Evolutionary conservation across 2,797 vertebrate species (phyloP).

Genomic region (Sparidentex hasta): DNA sequence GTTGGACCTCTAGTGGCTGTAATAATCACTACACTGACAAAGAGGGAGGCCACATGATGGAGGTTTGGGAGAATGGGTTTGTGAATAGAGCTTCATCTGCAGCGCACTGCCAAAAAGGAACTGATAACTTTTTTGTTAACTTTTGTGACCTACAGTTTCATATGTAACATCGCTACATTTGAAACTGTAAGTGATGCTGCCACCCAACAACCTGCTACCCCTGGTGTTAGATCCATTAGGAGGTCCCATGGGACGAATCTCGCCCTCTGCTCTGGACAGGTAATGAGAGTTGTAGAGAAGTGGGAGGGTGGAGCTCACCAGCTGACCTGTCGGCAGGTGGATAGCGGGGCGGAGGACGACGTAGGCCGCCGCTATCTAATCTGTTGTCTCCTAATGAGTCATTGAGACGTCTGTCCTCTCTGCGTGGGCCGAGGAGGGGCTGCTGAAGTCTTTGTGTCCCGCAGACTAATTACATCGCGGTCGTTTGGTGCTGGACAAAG

Average conservation of each 20-base stretch:
- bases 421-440: conserved; percentile 32
- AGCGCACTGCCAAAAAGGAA: no score
- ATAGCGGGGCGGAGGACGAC: conserved; percentile 67
- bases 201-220: background rate
- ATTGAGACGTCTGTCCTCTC: conserved; percentile 61
- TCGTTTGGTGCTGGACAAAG: conserved; percentile 80
- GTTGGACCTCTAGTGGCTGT: no score
- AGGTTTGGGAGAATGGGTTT: no score
- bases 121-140: no score
- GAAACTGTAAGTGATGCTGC: background rate
- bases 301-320: conserved; percentile 23
- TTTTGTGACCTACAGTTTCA: no score
- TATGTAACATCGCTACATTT: no score
- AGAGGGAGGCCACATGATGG: no score
- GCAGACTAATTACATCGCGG: conserved; percentile 83
- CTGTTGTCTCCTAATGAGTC: conserved; percentile 86
- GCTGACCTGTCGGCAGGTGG: conserved; percentile 82
- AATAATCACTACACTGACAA: no score
- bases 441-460: conserved; percentile 78
- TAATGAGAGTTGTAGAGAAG: conserved; percentile 52
- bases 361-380: conserved; percentile 81
- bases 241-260: conserved; percentile 56
- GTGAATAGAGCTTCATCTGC: no score
- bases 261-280: conserved; percentile 59
- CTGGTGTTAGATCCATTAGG: conserved; percentile 73